Base-by-base conservation (phyloP, 2,888 invertebrate species). In the Lingula anatina region DNA sequence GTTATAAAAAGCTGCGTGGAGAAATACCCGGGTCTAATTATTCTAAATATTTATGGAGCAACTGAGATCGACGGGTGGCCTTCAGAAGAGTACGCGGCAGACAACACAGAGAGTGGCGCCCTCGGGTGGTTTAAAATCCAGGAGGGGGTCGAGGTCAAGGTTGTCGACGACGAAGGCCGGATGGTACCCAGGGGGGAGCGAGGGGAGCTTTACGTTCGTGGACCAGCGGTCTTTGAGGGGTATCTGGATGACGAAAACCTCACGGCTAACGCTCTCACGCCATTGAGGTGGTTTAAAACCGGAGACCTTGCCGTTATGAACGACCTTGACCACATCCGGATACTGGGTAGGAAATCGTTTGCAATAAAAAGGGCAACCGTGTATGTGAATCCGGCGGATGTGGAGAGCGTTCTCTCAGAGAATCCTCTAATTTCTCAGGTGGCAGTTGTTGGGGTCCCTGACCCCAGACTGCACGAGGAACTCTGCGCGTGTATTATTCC, bases 281-380 rank as follows among this genome's bases (percentile, higher is more conserved):
- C n/a, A n/a, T n/a, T n/a, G n/a, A n/a, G 44, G 1, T 49, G 49
- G 49, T 49, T 35, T 21, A 44, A 38, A 9, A 49, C 49, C 2
- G 45, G 18, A 3, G 49, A 49, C 27, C 26, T 45, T 9, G 49
- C 36, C 21, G 18, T 23, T 1, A 23, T 49, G 27, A 27, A 9
- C 2, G 12, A 25, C 9, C 21, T n/a, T 21, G 49, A 38, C 7
- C 20, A 28, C 18, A 3, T 49, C 12, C 15, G 18, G 3, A 28
- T 49, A 3, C 7, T 18, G 2, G 44, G 49, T 21, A 25, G 49
- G 2, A 45, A 26, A 21, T 23, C 31, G 27, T 44, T 45, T 12
- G 27, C 45, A 2, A 49, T 49, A 12, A 45, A 37, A n/a, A 24
- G 49, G 5, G 49, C 36, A 3, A 36, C 44, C n/a, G 23, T 35